Percentiles rank a stretch among this genome's conserved stretches.
Conservation (phyloP, 2,113 vertebrate genomes). For the Chinchilla lanigera region DNA sequence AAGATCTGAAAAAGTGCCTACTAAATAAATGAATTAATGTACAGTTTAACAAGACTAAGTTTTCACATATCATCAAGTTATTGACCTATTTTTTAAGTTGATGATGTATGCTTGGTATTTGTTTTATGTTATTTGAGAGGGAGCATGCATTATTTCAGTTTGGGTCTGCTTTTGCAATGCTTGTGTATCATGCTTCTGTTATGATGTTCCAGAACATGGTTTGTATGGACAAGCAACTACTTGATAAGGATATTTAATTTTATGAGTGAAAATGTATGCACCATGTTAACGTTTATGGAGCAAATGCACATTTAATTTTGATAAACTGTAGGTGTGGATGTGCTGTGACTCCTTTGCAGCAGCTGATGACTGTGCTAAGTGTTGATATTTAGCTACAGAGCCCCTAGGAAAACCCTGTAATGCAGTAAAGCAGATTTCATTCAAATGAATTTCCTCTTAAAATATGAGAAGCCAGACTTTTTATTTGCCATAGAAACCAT, state of each 20-base stretch:
- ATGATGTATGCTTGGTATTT: neutral
- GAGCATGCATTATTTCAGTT: neutral
- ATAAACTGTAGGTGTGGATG: neutral
- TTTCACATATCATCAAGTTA: neutral
- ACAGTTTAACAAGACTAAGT: neutral
- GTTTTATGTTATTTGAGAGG: neutral
- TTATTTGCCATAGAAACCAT: neutral
- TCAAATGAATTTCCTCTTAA: neutral
- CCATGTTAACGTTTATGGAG: neutral
- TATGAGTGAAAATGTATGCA: neutral
- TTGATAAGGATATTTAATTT: neutral
- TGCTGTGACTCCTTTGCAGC: neutral
- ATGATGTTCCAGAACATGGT: neutral
- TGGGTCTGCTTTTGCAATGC: neutral
- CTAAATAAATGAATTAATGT: neutral
- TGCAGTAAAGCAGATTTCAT: neutral
- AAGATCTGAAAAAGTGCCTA: neutral
- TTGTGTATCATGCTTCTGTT: neutral
- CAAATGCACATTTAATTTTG: neutral
- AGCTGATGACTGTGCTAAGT: neutral
- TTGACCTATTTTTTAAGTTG: neutral
- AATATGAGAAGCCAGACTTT: neutral
- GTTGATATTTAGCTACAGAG: neutral
- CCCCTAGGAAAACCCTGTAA: neutral
- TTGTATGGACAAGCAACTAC: neutral